Evolutionary conservation across 2,113 vertebrate species (phyloP).

Genomic region (Zosterops hypoxanthus): DNA sequence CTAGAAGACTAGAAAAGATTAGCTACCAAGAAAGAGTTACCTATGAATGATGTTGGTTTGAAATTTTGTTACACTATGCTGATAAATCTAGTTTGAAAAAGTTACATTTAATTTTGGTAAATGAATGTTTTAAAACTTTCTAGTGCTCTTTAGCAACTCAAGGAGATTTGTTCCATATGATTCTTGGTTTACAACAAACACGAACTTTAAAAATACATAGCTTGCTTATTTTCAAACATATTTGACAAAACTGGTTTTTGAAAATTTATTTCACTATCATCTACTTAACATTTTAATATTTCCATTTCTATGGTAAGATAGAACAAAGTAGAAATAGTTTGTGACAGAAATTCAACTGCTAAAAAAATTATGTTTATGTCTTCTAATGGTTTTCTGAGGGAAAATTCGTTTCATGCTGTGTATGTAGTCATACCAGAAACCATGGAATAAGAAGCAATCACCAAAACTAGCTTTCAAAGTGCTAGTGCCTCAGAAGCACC

Average conservation of each 20-base stretch:
- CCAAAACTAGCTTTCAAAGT: background rate
- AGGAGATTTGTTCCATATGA: background rate
- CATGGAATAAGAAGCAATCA: background rate
- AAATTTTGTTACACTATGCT: background rate
- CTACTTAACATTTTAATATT: background rate
- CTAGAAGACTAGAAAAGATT: background rate
- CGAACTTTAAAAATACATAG: background rate
- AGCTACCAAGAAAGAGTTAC: background rate
- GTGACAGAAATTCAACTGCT: background rate
- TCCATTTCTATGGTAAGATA: background rate
- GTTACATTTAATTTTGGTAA: background rate
- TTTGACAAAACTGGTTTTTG: background rate
- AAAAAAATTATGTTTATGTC: accelerated
- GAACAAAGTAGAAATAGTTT: background rate
- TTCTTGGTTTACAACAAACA: background rate
- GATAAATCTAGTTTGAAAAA: background rate
- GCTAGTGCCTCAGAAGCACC: background rate
- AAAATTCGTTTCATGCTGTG: background rate
- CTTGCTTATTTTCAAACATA: background rate
- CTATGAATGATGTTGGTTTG: background rate
- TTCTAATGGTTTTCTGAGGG: background rate
- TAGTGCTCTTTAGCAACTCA: background rate
- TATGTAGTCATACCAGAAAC: background rate
- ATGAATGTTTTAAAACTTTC: background rate
- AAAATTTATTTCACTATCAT: background rate